These are phyloP conservation scores for Tetramorium alpestre DNA, from an alignment of 1,140 invertebrate species.

Conservation along the genomic window DNA sequence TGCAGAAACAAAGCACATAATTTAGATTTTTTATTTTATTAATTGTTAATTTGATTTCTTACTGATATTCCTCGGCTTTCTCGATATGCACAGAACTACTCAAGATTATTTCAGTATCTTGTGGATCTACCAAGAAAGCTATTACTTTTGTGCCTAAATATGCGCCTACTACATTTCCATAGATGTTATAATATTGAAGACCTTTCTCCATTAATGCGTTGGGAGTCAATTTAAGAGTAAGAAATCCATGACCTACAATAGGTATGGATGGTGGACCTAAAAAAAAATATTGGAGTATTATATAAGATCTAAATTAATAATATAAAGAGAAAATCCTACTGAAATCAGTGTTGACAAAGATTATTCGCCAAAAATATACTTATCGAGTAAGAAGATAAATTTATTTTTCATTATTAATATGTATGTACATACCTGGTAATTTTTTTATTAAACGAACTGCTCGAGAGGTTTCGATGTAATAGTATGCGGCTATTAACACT, in stretches of 20 bases:
- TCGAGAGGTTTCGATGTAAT: conserved; percentile 77
- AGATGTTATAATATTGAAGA: conserved; percentile 83
- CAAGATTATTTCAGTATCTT: conserved; percentile 90
- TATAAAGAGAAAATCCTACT: background rate
- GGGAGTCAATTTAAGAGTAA: conserved; percentile 85
- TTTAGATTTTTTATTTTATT: conserved; percentile 14
- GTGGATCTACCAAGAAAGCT: conserved; percentile 88
- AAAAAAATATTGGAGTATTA: conserved; percentile 26
- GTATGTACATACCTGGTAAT: background rate
- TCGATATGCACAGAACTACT: conserved; percentile 92
- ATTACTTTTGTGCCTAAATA: conserved; percentile 89
- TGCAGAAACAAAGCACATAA: background rate
- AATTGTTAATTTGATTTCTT: conserved; percentile 12
- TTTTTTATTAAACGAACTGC: conserved; percentile 75
- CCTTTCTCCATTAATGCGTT: conserved; percentile 85
- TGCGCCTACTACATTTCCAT: conserved; percentile 87
- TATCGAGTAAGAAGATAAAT: background rate
- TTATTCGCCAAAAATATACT: background rate
- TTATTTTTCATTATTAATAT: background rate
- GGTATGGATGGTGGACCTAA: conserved; percentile 84
- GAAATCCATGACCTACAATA: conserved; percentile 87
- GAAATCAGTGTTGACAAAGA: background rate
- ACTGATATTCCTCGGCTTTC: conserved; percentile 89
- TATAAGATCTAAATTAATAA: background rate
- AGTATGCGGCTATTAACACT: conserved; percentile 73